phyloP scores from a whole-genome alignment of 23 tunicate genomes.

The Ascidia mentula region DNA sequence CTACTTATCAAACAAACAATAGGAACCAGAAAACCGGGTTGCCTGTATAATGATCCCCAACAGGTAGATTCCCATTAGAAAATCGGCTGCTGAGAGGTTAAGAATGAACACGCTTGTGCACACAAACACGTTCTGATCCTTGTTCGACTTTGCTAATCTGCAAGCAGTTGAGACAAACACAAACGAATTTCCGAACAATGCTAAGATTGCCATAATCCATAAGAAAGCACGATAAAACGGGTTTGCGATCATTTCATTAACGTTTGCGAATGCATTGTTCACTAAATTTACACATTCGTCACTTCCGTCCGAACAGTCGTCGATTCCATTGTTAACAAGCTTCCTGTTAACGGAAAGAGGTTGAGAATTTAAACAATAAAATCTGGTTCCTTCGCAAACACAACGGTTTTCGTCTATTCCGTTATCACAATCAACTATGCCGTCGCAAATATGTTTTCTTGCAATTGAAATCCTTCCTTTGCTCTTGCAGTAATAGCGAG shows the following conservation, averaged over 20 bases:
- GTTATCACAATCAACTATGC: constrained; percentile 14
- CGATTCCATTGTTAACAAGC: constrained; percentile 11
- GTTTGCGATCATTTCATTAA: constrained; percentile 14
- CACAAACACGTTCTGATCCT: neutral
- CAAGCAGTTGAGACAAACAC: neutral
- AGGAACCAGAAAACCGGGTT: neutral
- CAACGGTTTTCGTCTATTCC: neutral
- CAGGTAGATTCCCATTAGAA: constrained; percentile 74
- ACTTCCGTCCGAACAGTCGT: constrained; percentile 26
- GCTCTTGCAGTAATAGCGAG: neutral
- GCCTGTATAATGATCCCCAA: constrained; percentile 27
- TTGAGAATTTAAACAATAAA: neutral
- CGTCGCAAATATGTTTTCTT: neutral
- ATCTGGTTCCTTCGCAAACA: neutral
- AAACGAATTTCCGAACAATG: constrained; percentile 6
- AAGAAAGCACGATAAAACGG: constrained; percentile 13
- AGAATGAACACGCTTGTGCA: constrained; percentile 22
- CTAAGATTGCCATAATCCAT: constrained; percentile 11
- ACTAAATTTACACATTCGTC: constrained; percentile 4
- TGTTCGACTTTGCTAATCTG: neutral
- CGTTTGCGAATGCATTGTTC: neutral
- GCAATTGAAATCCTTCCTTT: neutral
- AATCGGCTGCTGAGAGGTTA: constrained; percentile 57
- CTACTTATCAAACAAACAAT: neutral
- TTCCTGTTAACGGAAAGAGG: neutral